phyloP scores from a whole-genome alignment of 2,113 vertebrate species.

The Ancistrus triradiatus region DNA sequence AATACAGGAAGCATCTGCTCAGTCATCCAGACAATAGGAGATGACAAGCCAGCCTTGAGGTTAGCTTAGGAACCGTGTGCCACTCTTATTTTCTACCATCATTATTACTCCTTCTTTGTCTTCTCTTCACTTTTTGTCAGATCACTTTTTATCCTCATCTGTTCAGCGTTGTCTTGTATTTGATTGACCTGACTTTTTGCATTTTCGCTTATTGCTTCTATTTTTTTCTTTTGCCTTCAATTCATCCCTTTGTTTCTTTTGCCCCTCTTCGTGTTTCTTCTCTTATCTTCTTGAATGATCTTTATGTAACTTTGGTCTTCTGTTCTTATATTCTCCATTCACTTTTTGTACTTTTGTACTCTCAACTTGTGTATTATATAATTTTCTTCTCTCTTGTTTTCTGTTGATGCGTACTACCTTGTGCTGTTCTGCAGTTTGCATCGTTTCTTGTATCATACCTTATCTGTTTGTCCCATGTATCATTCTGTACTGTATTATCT shows the following conservation, averaged over 20 bases:
- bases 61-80: constrained; percentile 54
- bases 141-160: background rate
- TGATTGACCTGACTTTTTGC: no score
- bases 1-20: constrained; percentile 57
- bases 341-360: no score
- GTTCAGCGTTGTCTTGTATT: no score
- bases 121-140: background rate
- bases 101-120: no score
- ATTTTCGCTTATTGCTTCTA: background rate
- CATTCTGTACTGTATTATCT: no score
- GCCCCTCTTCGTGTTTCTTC: background rate
- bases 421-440: background rate
- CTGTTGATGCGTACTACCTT: no score
- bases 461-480: no score
- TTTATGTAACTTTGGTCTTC: background rate
- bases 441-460: background rate
- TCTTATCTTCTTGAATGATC: no score
- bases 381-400: background rate
- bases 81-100: background rate
- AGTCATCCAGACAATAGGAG: constrained; percentile 67
- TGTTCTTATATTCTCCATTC: background rate
- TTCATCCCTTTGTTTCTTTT: background rate
- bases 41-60: constrained; percentile 66
- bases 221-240: background rate
- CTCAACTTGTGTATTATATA: no score